Evolutionary conservation across 2,888 invertebrate species (phyloP).

Genomic region (Corbicula japonica): DNA sequence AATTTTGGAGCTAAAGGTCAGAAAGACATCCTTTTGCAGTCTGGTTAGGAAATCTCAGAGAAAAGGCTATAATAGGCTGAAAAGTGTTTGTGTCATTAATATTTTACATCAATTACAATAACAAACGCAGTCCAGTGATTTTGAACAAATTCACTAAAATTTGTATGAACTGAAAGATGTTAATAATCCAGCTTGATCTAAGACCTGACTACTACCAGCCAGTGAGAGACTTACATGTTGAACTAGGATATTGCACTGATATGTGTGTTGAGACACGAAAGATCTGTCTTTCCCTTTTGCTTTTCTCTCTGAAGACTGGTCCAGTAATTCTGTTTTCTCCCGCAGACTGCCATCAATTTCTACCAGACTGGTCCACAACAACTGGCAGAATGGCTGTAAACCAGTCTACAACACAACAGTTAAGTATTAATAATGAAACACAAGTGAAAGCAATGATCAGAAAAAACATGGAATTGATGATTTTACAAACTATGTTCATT

Average conservation of each 20-base stretch:
- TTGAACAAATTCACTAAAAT: too few species aligned
- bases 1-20: too few species aligned
- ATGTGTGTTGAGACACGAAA: conserved; percentile 52
- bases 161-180: too few species aligned
- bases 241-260: conserved; percentile 76
- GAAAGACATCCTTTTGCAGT: too few species aligned
- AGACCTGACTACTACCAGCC: too few species aligned
- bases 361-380: conserved; percentile 88
- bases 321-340: conserved; percentile 87
- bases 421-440: not conserved
- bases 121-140: too few species aligned
- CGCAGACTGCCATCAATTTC: conserved; percentile 92
- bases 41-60: too few species aligned
- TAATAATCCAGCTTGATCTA: too few species aligned
- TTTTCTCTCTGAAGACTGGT: conserved; percentile 73
- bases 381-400: conserved; percentile 78
- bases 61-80: too few species aligned
- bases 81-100: too few species aligned
- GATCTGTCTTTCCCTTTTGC: conserved; percentile 73
- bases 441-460: not conserved
- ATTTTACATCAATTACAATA: too few species aligned
- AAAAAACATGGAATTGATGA: not conserved
- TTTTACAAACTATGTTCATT: not conserved
- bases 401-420: conserved; percentile 69
- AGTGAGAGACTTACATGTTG: conserved; percentile 67